Evolutionary conservation across 2,797 vertebrate genomes (phyloP), one percentile per base, ranked within the genome.

Genomic region (Pagetopsis macropterus): DNA sequence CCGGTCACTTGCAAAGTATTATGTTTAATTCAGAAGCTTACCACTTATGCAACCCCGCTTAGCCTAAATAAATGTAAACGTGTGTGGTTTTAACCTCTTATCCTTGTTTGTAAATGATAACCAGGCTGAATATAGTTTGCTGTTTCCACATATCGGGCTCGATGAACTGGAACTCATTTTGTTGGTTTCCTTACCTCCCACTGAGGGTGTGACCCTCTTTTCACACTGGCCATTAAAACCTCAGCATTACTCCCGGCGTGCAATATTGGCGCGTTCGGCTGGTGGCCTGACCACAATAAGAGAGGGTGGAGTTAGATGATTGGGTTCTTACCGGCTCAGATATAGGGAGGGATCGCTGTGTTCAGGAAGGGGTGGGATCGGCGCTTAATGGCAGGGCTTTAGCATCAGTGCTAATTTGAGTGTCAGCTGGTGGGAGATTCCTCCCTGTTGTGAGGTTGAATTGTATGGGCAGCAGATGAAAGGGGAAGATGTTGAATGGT

Each of bases 221-320:
- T 88, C 84, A 91, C 87, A 86, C 85, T 75, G 50, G 70, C 87
- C 89, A 88, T 93, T 92, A 90, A 87, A 91, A 89, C 83, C 88
- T 76, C 89, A 84, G 84, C 88, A 59, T 82, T 80, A 63, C 80
- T 87, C 83, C 82, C 85, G 74, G 73, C 84, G 85, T 87, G 87
- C 89, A 57, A 55, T 84, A 80, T 72, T 84, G 76, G 76, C 85
- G 80, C 80, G 76, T 88, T 83, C 65, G 44, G 79, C 62, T 81
- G 84, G 86, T 82, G 89, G 87, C 86, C 88, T 70, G 70, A 60
- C 50, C 75, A 87, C 80, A 88, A 81, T 86, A 64, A 76, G 65
- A 78, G 72, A 68, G 71, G 81, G 78, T 69, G 88, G 88, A 73
- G 82, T 65, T 61, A 37, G 55, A 69, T 69, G 86, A 91, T 86